These are phyloP conservation scores for Crossaster papposus DNA, from an alignment of 53 echinoderm and acorn worm genomes.

Conservation along the genomic window DNA sequence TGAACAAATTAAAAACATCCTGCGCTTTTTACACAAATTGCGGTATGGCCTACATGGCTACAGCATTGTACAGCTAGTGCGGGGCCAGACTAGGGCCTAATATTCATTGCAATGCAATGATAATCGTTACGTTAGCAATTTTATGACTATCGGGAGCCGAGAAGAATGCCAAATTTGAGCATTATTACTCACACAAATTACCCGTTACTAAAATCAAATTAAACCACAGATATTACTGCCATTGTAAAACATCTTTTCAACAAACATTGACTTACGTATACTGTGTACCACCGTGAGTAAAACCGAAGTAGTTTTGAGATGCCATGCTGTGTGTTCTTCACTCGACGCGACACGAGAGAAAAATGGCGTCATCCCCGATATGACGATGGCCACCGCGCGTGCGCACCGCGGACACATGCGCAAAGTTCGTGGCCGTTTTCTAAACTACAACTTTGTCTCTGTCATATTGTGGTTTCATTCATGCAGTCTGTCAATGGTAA, in stretches of 20 bases:
- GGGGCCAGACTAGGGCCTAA: too few species aligned
- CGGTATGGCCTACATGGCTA: too few species aligned
- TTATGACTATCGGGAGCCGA: not conserved
- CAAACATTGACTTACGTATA: constrained; percentile 73
- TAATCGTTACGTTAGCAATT: not conserved
- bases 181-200: not conserved
- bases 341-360: constrained; percentile 34
- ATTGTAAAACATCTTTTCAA: not conserved
- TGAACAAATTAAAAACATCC: too few species aligned
- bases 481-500: too few species aligned
- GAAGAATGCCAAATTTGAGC: not conserved
- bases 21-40: too few species aligned
- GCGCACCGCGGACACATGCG: too few species aligned
- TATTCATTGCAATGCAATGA: not conserved
- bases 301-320: constrained; percentile 89
- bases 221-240: not conserved
- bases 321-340: constrained; percentile 57
- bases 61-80: too few species aligned
- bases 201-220: constrained; percentile 11
- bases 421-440: too few species aligned
- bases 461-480: too few species aligned
- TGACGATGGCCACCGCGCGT: not conserved
- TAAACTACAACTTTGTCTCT: too few species aligned
- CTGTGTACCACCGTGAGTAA: constrained; percentile 90
- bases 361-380: constrained; percentile 33